Conservation (phyloP, 2,797 vertebrate species). For the Morelia viridis region DNA sequence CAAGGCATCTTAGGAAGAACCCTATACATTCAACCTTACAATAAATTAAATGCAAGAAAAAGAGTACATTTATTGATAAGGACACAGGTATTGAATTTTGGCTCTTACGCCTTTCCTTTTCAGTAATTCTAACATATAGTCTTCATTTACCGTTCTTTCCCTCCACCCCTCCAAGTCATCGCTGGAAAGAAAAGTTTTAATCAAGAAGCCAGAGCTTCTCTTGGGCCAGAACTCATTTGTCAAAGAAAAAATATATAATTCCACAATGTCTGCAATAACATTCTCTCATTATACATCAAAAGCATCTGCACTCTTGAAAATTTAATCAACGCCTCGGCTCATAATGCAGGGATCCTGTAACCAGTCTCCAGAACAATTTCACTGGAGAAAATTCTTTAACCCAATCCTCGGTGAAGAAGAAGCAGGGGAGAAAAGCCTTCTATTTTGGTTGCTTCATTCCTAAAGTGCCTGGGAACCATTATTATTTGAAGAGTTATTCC, state of each 20-base stretch:
- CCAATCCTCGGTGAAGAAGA: background rate
- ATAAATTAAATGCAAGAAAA: background rate
- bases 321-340: slow-evolving; percentile 8
- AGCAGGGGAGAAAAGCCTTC: background rate
- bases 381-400: background rate
- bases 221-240: background rate
- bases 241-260: slow-evolving; percentile 3
- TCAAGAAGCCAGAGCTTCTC: background rate
- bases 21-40: too few species aligned
- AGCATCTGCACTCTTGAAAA: background rate
- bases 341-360: background rate
- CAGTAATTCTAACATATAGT: background rate
- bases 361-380: rapidly evolving
- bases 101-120: background rate
- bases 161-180: rapidly evolving
- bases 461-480: background rate
- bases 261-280: slow-evolving; percentile 9
- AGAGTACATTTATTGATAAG: background rate
- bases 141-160: rapidly evolving
- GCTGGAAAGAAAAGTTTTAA: background rate
- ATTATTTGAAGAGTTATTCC: slow-evolving; percentile 9
- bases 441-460: background rate
- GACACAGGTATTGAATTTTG: background rate
- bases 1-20: background rate
- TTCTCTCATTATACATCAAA: slow-evolving; percentile 2